Evolutionary conservation across 2,113 vertebrate species (phyloP).

Genomic region (Triplophysa rosa): DNA sequence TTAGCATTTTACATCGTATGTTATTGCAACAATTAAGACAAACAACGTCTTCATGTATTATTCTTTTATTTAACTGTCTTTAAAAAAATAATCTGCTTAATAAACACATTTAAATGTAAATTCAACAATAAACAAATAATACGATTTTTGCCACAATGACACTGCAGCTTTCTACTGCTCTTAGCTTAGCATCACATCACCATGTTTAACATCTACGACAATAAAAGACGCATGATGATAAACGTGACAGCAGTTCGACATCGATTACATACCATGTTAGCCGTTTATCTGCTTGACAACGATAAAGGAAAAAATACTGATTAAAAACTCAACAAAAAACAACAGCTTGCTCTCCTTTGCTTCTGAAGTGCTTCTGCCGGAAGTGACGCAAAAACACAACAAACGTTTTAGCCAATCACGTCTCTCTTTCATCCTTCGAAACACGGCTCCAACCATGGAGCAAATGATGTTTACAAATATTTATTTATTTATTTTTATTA

Average conservation of each 20-base stretch:
- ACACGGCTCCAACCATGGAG: background rate
- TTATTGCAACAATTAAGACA: too few relatives aligned
- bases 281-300: background rate
- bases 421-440: background rate
- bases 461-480: background rate
- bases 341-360: too few relatives aligned
- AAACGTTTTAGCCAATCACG: slow-evolving; percentile 42
- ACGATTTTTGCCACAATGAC: slow-evolving; percentile 56
- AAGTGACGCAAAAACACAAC: slow-evolving; percentile 52
- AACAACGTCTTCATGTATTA: too few relatives aligned
- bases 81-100: background rate
- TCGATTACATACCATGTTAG: slow-evolving; percentile 45
- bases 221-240: background rate
- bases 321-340: background rate
- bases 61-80: too few relatives aligned
- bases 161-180: slow-evolving; percentile 56
- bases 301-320: background rate
- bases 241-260: background rate
- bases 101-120: background rate
- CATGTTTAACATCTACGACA: background rate
- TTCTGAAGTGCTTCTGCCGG: background rate
- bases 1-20: too few relatives aligned
- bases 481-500: background rate
- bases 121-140: background rate
- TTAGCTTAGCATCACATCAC: slow-evolving; percentile 38